Base-by-base conservation (phyloP, 2,888 invertebrate species). In the Drosophila austrosaltans region DNA sequence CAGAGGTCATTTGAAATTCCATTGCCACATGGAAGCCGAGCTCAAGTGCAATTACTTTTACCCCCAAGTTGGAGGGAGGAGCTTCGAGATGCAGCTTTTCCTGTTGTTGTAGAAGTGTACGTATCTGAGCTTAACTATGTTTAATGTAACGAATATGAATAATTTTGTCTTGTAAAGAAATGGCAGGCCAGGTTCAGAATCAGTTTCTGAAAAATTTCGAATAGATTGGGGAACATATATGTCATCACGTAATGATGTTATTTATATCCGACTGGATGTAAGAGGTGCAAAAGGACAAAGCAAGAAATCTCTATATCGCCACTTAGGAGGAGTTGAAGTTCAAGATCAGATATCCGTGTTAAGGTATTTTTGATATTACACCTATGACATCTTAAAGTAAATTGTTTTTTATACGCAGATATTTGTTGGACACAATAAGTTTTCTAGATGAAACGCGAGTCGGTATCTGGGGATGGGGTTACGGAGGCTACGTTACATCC, bases 401-500 rank as follows among this genome's bases (percentile, higher is more conserved):
- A 12, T 32, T 30, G 7, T 60, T 0, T 25, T 10, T 6, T 22
- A 4, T 16, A 8, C 39, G 3, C 63, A 96, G 96, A 92, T 94
- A 96, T 93, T 94, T 98, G 85, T 93, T 97, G 91, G 95, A 97
- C 69, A 96, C 95, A 58, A 94, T 96, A 85, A 95, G 95, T 90
- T 98, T 95, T 93, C 94, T 98, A 90, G 97, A 98, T 93, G 95
- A 96, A 89, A 95, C 96, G 2, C 94, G 97, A 70, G 96, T 98
- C 56, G 98, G 97, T 7, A 96, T 99, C 67, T 98, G 98, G 98
- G 98, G 98, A 53, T 98, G 98, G 98, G 98, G 98, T 16, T 98
- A 98, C 93, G 98, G 92, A 4, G 98, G 98, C 7, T 98, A 98
- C 93, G 97, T 98, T 42, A 97, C 98, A n/a, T 94, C 97, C 62